Evolutionary conservation across 2,888 invertebrate genomes (phyloP).

Genomic region (Catocala nupta): DNA sequence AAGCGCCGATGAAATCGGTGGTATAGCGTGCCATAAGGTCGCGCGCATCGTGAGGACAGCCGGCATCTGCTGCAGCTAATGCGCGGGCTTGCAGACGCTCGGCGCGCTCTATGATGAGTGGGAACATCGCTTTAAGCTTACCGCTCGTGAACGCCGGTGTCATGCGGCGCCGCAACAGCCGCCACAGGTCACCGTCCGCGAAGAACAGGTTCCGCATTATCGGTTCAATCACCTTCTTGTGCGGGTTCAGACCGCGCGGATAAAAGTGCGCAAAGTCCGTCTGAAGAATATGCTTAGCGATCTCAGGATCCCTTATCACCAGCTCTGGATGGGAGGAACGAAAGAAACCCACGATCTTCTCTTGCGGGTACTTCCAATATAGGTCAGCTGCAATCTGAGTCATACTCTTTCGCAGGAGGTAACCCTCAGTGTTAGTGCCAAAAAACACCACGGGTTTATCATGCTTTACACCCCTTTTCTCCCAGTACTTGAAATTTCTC

Average conservation of each 20-base stretch:
- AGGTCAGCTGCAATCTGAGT: constrained; percentile 58
- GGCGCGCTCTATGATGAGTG: constrained; percentile 68
- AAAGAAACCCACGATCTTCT: constrained; percentile 67
- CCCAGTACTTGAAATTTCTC: constrained; percentile 65
- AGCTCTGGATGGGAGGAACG: constrained; percentile 59
- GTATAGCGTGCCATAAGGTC: constrained; percentile 75
- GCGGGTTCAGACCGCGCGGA: constrained; percentile 59
- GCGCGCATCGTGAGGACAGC: constrained; percentile 59
- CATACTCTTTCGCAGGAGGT: constrained; percentile 56
- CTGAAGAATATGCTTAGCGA: constrained; percentile 60
- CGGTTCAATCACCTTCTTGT: constrained; percentile 63
- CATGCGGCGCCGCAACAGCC: constrained; percentile 70
- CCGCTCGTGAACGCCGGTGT: constrained; percentile 74
- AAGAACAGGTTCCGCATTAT: constrained; percentile 69
- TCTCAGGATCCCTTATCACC: constrained; percentile 65
- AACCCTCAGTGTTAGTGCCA: constrained; percentile 56
- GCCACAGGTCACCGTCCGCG: constrained; percentile 73
- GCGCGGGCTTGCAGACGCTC: constrained; percentile 62
- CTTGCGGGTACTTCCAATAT: constrained; percentile 67
- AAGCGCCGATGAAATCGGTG: constrained; percentile 73
- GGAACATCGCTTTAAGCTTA: constrained; percentile 74
- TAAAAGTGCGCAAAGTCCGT: constrained; percentile 65
- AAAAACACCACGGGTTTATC: constrained; percentile 61
- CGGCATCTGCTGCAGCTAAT: constrained; percentile 49
- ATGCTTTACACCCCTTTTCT: constrained; percentile 62